Evolutionary conservation across 2,888 invertebrate species (phyloP).

Genomic region (Eristalis tenax): DNA sequence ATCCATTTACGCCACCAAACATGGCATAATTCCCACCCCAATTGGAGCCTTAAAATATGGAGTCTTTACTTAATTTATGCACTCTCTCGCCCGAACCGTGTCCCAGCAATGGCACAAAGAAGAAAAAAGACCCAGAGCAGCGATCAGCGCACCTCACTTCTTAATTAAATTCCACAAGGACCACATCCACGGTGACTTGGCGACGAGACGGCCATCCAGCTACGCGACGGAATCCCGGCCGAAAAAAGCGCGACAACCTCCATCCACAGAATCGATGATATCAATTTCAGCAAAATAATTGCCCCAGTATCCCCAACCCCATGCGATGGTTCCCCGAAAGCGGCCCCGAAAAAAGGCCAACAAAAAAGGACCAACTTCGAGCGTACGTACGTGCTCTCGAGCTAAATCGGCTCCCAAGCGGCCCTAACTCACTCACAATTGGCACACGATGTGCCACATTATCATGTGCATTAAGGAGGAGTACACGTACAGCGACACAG

Average conservation of each 20-base stretch:
- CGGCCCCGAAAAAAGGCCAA: conserved; percentile 16
- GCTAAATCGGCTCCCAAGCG: conserved; percentile 60
- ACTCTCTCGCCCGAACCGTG: background rate
- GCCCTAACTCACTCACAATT: conserved; percentile 71
- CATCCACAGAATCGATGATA: conserved; percentile 64
- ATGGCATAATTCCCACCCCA: background rate
- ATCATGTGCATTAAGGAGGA: conserved; percentile 64
- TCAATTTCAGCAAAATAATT: conserved; percentile 71
- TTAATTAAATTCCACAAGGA: conserved; percentile 71
- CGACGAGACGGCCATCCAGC: conserved; percentile 11
- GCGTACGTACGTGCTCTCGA: conserved; percentile 47
- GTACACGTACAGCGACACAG: conserved; percentile 54
- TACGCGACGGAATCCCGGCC: conserved; percentile 43
- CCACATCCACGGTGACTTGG: conserved; percentile 37
- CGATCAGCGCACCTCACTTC: conserved; percentile 40
- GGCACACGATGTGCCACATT: conserved; percentile 71
- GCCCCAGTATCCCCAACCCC: conserved; percentile 47
- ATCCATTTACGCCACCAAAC: background rate
- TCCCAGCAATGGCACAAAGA: background rate
- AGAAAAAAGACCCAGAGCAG: background rate
- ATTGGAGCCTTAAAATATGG: background rate
- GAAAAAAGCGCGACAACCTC: conserved; percentile 12
- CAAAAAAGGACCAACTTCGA: conserved; percentile 1
- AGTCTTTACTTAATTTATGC: background rate
- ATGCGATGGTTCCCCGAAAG: conserved; percentile 33